These are phyloP conservation scores for Cyanoderma ruficeps DNA, from an alignment of 2,113 vertebrate species.

Conservation along the genomic window DNA sequence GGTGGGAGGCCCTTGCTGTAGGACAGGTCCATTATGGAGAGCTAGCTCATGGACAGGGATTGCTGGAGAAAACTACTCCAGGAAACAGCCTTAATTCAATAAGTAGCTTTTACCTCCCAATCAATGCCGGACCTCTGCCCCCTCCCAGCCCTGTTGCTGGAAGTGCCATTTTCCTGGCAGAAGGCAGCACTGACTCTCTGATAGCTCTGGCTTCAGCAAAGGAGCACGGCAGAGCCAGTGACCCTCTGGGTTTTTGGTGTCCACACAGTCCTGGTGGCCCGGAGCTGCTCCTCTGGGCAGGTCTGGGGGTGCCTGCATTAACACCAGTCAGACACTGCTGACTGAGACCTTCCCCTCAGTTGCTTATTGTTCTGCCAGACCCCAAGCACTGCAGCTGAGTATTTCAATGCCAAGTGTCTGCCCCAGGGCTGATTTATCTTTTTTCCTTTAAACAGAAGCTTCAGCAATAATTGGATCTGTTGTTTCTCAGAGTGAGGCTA, in stretches of 20 bases:
- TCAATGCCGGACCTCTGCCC: not conserved
- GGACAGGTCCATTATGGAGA: not conserved
- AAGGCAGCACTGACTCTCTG: not conserved
- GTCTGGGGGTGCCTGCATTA: not conserved
- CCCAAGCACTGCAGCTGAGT: not conserved
- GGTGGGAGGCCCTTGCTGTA: accelerated
- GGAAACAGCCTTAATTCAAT: not conserved
- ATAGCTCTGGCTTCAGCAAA: not conserved
- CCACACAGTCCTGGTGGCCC: not conserved
- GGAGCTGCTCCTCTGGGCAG: not conserved
- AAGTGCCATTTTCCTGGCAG: not conserved
- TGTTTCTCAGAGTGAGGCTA: not conserved
- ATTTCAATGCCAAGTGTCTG: not conserved
- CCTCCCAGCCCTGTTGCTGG: not conserved
- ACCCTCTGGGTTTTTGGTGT: not conserved
- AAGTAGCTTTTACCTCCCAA: not conserved
- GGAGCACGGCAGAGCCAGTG: accelerated
- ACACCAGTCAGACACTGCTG: not conserved
- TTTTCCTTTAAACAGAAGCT: constrained; percentile 20
- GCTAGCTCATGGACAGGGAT: not conserved
- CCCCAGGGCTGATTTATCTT: not conserved
- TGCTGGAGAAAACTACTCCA: accelerated
- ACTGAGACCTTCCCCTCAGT: not conserved
- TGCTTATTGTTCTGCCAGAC: not conserved
- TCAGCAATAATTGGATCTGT: constrained; percentile 30